These are phyloP conservation scores for Cyclophora albipunctata DNA, from an alignment of 2,888 invertebrate genomes.

Conservation along the genomic window DNA sequence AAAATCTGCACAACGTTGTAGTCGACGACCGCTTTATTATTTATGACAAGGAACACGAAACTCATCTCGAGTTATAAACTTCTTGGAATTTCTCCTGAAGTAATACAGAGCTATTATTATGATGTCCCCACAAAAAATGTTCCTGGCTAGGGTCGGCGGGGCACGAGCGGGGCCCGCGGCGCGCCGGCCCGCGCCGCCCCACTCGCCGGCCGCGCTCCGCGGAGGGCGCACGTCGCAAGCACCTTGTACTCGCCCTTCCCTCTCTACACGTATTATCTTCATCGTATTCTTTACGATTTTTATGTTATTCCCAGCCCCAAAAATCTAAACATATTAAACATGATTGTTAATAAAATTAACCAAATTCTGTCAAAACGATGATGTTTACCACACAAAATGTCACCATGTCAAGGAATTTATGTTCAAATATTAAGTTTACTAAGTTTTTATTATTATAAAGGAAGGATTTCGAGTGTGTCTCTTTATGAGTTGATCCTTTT, in stretches of 20 bases:
- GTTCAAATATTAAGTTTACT: neutral
- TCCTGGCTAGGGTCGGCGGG: slow-evolving; percentile 49
- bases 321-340: no score
- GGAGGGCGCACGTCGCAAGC: neutral
- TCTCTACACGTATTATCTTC: no score
- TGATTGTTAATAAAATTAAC: no score
- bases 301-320: no score
- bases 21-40: slow-evolving; percentile 75
- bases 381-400: no score
- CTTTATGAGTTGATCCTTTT: slow-evolving; percentile 40
- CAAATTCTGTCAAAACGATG: no score
- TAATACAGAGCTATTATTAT: slow-evolving; percentile 76
- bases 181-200: slow-evolving; percentile 28
- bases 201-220: neutral
- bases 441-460: neutral
- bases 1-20: slow-evolving; percentile 72
- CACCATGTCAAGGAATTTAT: no score
- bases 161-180: slow-evolving; percentile 35
- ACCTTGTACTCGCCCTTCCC: neutral
- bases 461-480: slow-evolving; percentile 22
- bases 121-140: slow-evolving; percentile 75
- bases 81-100: slow-evolving; percentile 76
- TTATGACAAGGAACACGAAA: slow-evolving; percentile 76
- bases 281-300: no score
- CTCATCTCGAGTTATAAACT: slow-evolving; percentile 77